These are phyloP conservation scores for Rattus rattus DNA, from an alignment of 2,113 vertebrate species.

Conservation along the genomic window DNA sequence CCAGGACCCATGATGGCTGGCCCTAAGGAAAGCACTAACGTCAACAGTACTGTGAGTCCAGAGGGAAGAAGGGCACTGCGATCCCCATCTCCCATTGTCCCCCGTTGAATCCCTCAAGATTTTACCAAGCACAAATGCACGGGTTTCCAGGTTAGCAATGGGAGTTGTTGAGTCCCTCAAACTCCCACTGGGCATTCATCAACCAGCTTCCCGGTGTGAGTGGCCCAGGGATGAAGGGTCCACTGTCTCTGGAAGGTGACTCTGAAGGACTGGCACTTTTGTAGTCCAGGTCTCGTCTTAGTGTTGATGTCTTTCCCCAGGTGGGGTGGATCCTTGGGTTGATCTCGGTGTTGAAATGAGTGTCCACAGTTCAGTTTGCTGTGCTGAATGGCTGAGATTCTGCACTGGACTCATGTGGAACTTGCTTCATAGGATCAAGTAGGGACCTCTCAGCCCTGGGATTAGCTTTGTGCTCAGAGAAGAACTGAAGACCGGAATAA, in stretches of 20 bases:
- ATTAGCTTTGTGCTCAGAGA: neutral
- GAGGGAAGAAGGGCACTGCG: neutral
- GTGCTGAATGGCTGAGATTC: neutral
- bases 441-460: neutral
- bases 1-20: neutral
- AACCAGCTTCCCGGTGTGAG: neutral
- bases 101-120: neutral
- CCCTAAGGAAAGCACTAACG: neutral
- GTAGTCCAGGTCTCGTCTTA: neutral
- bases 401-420: neutral
- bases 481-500: neutral
- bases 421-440: neutral
- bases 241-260: neutral
- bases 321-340: neutral
- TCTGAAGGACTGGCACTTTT: neutral
- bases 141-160: neutral
- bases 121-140: neutral
- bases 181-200: neutral
- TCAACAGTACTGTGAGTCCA: neutral
- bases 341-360: neutral
- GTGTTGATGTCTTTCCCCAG: neutral
- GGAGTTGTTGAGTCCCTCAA: neutral
- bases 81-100: neutral
- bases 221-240: neutral
- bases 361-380: neutral